Evolutionary conservation across 2,888 invertebrate species (phyloP), one percentile per base, ranked within the genome.

Genomic region (Drosophila nr. perissopoda): DNA sequence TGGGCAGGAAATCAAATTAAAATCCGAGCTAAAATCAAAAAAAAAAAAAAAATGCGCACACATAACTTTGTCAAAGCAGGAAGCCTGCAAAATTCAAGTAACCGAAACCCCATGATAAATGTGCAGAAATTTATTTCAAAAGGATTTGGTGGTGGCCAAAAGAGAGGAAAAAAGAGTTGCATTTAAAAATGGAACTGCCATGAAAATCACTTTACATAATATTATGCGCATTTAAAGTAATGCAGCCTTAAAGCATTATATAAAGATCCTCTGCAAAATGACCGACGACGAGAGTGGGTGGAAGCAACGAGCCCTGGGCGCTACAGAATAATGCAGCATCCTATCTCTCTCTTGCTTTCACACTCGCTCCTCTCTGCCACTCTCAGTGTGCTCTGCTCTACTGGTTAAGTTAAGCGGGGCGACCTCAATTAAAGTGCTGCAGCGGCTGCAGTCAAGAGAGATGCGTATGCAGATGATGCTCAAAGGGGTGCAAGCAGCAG

Each of bases 361-460:
- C 53, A 29, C 56, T 60, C 63, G 68, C 53, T 25, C 36, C 27
- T 33, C 33, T 38, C 54, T 11, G 21, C 5, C 56, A 2, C 27
- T n/a, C 38, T 29, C 1, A 31, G 27, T 13, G 27, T 51, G 54
- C 27, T 25, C 21, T 53, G 21, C 10, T 54, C 34, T 36, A 36
- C 56, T 56, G 38, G 56, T 57, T 57, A 57, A 45, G 42, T 57
- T 57, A 57, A 57, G 57, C 57, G 57, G 42, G 40, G 90, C 92
- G 92, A 92, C 92, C 92, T 92, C 91, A 91, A 92, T 92, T 90
- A 91, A 91, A 84, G 80, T 54, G 58, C 56, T 54, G 58, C 56
- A 76, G 75, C 40, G 56, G 38, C 56, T 61, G 61, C 61, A 61
- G 63, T 57, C 45, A 48, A 34, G 42, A 56, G 48, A 42, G 42